Conservation (phyloP, 2,888 invertebrate genomes). For the Adineta ricciae region DNA sequence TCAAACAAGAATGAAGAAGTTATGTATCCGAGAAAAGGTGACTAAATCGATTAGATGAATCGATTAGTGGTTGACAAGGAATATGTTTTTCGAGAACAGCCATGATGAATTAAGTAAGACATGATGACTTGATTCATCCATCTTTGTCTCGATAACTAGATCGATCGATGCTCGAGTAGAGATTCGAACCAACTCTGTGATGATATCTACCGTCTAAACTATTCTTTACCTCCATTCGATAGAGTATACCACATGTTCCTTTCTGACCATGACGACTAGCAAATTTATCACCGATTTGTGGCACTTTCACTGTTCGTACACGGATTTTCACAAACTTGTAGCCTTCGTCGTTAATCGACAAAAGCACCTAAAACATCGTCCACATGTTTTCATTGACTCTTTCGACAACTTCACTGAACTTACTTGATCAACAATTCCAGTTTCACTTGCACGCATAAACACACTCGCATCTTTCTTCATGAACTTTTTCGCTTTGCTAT, state of each 20-base stretch:
- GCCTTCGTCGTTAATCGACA: conserved; percentile 87
- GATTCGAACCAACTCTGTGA: not conserved
- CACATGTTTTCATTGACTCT: not conserved
- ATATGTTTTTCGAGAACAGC: not conserved
- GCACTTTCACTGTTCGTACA: conserved; percentile 90
- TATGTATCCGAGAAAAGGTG: not conserved
- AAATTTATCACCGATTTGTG: conserved; percentile 99
- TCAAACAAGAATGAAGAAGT: not conserved
- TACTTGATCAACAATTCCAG: conserved; percentile 91
- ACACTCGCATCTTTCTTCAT: conserved; percentile 92
- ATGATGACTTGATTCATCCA: not conserved
- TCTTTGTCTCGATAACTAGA: not conserved
- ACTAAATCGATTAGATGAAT: not conserved
- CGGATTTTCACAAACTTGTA: conserved; percentile 98
- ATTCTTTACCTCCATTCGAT: conserved; percentile 69
- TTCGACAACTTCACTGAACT: too few species aligned
- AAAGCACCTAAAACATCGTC: not conserved
- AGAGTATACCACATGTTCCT: conserved; percentile 98
- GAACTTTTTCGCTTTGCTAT: conserved; percentile 50
- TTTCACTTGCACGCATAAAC: conserved; percentile 95
- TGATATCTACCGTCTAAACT: not conserved
- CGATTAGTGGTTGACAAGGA: not conserved
- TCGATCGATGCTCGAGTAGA: not conserved
- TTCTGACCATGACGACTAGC: conserved; percentile 98
- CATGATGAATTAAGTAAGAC: not conserved